Conservation (phyloP, 2,888 invertebrate genomes). For the Synergus itoensis region DNA sequence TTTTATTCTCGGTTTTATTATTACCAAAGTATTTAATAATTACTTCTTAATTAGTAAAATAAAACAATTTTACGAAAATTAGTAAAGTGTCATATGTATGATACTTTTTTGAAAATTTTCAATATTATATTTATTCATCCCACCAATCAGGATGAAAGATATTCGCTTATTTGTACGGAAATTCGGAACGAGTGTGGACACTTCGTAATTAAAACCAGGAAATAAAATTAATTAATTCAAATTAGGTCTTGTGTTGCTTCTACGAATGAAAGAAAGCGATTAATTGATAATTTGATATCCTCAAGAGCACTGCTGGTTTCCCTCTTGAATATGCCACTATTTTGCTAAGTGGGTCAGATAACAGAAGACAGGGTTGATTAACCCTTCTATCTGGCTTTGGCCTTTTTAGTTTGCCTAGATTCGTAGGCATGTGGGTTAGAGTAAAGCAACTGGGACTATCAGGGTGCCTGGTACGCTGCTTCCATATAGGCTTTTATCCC, state of each 20-base stretch:
- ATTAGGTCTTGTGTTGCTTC: neutral
- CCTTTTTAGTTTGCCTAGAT: conserved; percentile 61
- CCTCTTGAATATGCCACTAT: neutral
- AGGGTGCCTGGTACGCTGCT: conserved; percentile 73
- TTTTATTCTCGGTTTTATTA: too few relatives aligned
- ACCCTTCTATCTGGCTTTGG: conserved; percentile 63
- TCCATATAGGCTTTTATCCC: conserved; percentile 57
- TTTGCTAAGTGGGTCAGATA: conserved; percentile 66
- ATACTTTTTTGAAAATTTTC: neutral
- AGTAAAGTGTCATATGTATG: neutral
- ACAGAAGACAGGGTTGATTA: conserved; percentile 63
- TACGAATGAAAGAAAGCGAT: neutral
- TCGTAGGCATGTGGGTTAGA: conserved; percentile 56
- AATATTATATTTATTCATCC: neutral
- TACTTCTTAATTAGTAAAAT: neutral
- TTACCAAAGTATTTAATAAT: neutral
- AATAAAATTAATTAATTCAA: neutral
- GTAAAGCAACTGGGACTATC: conserved; percentile 53
- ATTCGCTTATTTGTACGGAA: too few relatives aligned
- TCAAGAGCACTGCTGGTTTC: neutral
- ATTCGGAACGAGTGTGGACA: too few relatives aligned
- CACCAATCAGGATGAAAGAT: too few relatives aligned
- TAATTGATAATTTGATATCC: conserved; percentile 9
- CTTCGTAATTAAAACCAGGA: too few relatives aligned
- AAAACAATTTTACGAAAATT: neutral